These are phyloP conservation scores for Trinectes maculatus DNA, from an alignment of 2,113 vertebrate species.

Conservation along the genomic window DNA sequence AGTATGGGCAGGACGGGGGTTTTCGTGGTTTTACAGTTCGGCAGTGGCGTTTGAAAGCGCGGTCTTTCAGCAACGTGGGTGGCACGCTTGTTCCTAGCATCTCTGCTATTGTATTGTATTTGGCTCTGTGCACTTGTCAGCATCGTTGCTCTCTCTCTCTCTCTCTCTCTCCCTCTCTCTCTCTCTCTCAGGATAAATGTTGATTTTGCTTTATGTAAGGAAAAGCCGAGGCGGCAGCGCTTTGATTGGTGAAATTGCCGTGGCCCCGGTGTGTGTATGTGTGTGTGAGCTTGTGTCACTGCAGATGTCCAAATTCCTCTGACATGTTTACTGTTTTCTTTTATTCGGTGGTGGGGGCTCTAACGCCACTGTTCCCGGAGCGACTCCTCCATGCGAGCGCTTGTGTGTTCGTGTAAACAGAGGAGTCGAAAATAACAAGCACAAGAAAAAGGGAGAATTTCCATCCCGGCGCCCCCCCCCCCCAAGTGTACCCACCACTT, in stretches of 20 bases:
- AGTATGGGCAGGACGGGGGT: slow-evolving; percentile 94
- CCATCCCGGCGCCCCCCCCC: slow-evolving; percentile 45
- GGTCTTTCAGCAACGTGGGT: slow-evolving; percentile 98
- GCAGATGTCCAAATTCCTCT: slow-evolving; percentile 89
- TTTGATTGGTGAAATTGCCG: slow-evolving; percentile 88
- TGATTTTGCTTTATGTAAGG: slow-evolving; percentile 94
- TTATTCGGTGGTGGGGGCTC: slow-evolving; percentile 50
- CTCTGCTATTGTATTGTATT: slow-evolving; percentile 92
- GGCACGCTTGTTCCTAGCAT: slow-evolving; percentile 92
- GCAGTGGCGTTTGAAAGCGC: slow-evolving; percentile 93
- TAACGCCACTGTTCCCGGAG: slow-evolving; percentile 45
- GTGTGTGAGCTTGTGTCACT: slow-evolving; percentile 87
- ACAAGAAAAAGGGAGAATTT: slow-evolving; percentile 68
- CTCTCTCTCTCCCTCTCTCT: slow-evolving; percentile 98
- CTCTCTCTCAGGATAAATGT: slow-evolving; percentile 95
- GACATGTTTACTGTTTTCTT: slow-evolving; percentile 86
- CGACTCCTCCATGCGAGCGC: slow-evolving; percentile 47
- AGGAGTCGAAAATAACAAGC: slow-evolving; percentile 76
- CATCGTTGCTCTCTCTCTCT: slow-evolving; percentile 95
- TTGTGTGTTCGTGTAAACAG: slow-evolving; percentile 74
- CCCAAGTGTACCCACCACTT: slow-evolving; percentile 70
- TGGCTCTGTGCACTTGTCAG: slow-evolving; percentile 96
- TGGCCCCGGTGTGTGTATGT: slow-evolving; percentile 78
- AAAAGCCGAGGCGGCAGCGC: slow-evolving; percentile 85
- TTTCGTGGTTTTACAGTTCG: slow-evolving; percentile 96